Evolutionary conservation across 2,113 vertebrate species (phyloP), one percentile per base, ranked within the genome.

Genomic region (Leptosomus discolor): DNA sequence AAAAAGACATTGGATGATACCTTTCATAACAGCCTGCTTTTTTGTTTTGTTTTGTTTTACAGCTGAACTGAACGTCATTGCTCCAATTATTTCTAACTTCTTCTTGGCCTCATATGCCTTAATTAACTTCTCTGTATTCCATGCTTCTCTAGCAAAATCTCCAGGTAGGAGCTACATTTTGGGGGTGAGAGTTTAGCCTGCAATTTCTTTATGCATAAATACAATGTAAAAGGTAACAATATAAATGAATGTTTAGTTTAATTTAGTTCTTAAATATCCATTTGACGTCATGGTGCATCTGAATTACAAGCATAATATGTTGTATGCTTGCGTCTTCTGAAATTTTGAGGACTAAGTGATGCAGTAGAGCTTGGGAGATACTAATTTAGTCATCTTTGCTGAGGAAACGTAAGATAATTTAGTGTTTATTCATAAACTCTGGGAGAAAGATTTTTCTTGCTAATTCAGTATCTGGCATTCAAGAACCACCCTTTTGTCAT

Each of bases 91-190:
- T 97, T 99, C 99, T 71, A 99, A 99, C 97, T 99, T 99, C 97
- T 99, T 99, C 98, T 97, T 99, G 98, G 99, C 99, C 15, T 99
- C 99, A 4, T 99, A 99, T 39, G 99, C 99, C 83, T 97, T 99
- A 98, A 99, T 99, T 98, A 99, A 99, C 98, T 99, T 99, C 97
- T 99, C 99, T 5, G 99, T 99, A 90, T 99, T 99, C 97, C 99
- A 99, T 80, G 99, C 99, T 14, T 99, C 99, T 30, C 98, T 99
- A 97, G 99, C 99, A 70, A 99, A 99, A 97, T 99, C 99, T 73
- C 99, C 99, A 98, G 99, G 99, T 99, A 98, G 96, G 95, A 92
- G 39, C 41, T 57, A 65, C 61, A 10, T 48, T 53, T 94, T 68
- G 26, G 5, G 30, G 17, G 10, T 37, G n/a, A 76, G 37, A 69